Base-by-base conservation (phyloP, 2,888 invertebrate genomes). In the Agonopterix alstromeriana region DNA sequence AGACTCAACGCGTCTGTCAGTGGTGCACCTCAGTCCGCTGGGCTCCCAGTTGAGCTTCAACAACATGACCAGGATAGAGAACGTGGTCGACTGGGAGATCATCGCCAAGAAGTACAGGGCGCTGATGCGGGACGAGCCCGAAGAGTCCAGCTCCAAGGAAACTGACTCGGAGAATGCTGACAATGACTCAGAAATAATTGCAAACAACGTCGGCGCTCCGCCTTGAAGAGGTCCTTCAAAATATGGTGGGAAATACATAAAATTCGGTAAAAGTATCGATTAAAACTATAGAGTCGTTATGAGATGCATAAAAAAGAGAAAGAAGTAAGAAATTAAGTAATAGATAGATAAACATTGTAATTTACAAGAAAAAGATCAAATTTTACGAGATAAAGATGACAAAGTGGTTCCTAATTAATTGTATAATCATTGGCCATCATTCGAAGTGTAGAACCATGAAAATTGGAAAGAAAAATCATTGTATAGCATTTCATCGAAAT, bases 31-130 rank as follows among this genome's bases (percentile, higher is more conserved):
- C 48, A 95, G 95, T 71, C 96, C 96, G 0, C 81, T 96, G 10
- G 96, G 96, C 35, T 96, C 96, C 0, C 95, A 96, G 73, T 81
- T 95, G 56, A 95, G 96, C 69, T 95, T 96, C 82, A 93, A 92
- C 67, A 93, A 93, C 57, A 92, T 92, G 46, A 94, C 93, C 44
- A 91, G 95, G 60, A 96, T 97, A 59, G 97, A 97, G 73, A 95
- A 94, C 67, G 96, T 97, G 7, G 95, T 95, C 1, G 97, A 97
- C 75, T 97, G 97, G 97, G 95, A 96, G 66, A 90, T 93, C 2
- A 97, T 97, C 51, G 94, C 97, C 14, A 95, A 95, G 83, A 97
- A 96, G 73, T 97, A 97, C 75, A 90, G 96, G 12, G 94, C 94
- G 0, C 85, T 97, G 8, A 89, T 75, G 80, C 75, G 89, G 45